phyloP scores from a whole-genome alignment of 2,797 vertebrate genomes.

The Artibeus lituratus region DNA sequence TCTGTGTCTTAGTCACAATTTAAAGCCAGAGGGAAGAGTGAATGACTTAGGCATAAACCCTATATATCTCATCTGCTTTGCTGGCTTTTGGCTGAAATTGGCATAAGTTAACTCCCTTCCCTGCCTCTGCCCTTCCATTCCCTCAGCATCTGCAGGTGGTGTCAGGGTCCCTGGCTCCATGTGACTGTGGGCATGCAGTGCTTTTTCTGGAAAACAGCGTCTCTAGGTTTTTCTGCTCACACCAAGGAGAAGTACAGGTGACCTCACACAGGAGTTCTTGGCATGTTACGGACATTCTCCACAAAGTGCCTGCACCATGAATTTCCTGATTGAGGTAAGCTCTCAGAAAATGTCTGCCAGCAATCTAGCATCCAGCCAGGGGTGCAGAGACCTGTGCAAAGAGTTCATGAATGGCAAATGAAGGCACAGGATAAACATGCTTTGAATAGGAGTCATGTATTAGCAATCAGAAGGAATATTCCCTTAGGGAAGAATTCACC shows the following conservation, averaged over 20 bases:
- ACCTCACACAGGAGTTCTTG: not conserved
- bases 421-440: not conserved
- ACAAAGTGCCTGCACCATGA: not conserved
- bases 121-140: not conserved
- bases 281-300: not conserved
- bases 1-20: conserved; percentile 28
- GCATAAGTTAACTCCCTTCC: not conserved
- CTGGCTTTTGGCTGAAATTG: not conserved
- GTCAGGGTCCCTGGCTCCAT: not conserved
- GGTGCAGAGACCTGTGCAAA: not conserved
- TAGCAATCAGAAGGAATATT: conserved; percentile 55
- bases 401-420: conserved; percentile 59
- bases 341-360: conserved; percentile 19
- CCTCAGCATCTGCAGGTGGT: not conserved
- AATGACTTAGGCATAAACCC: conserved; percentile 33
- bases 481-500: not conserved
- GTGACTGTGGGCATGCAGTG: not conserved
- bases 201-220: not conserved
- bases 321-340: not conserved
- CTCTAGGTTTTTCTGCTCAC: not conserved
- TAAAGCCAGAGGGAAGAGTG: not conserved
- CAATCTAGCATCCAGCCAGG: not conserved
- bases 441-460: not conserved
- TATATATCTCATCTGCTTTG: not conserved
- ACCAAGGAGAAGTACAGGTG: conserved; percentile 32